These are phyloP conservation scores for Cataglyphis livida DNA, from an alignment of 2,888 invertebrate species.

Conservation along the genomic window DNA sequence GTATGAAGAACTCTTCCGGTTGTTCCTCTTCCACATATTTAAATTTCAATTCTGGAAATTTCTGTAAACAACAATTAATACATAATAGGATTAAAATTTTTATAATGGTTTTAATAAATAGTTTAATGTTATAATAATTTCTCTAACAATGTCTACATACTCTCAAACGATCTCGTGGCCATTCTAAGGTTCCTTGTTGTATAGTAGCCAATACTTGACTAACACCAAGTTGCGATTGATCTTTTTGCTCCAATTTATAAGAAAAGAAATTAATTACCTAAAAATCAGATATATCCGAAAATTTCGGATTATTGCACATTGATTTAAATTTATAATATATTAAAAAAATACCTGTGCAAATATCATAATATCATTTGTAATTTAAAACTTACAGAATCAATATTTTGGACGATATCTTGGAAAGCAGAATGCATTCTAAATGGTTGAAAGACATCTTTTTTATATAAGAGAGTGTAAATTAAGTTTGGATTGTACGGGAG, in stretches of 20 bases:
- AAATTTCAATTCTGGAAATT: slow-evolving; percentile 99
- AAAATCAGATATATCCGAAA: slow-evolving; percentile 6
- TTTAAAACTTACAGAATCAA: slow-evolving; percentile 91
- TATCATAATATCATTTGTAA: not conserved
- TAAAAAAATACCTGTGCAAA: not conserved
- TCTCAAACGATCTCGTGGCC: slow-evolving; percentile 97
- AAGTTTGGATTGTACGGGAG: slow-evolving; percentile 95
- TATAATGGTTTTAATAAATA: not conserved
- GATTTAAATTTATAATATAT: slow-evolving; percentile 7
- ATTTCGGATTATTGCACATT: not conserved
- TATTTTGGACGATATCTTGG: slow-evolving; percentile 97
- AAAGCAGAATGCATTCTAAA: slow-evolving; percentile 95
- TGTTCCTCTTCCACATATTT: slow-evolving; percentile 99
- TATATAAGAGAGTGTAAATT: slow-evolving; percentile 98
- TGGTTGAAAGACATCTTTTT: slow-evolving; percentile 93
- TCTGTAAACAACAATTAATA: slow-evolving; percentile 87
- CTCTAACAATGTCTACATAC: slow-evolving; percentile 86
- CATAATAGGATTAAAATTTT: not conserved
- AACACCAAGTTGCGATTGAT: slow-evolving; percentile 90
- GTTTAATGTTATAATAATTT: not conserved
- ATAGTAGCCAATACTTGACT: slow-evolving; percentile 95
- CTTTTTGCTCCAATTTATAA: slow-evolving; percentile 88
- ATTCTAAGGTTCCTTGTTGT: slow-evolving; percentile 95
- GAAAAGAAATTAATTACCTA: slow-evolving; percentile 91
- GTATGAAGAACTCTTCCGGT: slow-evolving; percentile 99